A percentile compares a stretch with the other conserved stretches of the same genome.
Conservation (phyloP, 2,113 vertebrate species). For the Lanius collurio region DNA sequence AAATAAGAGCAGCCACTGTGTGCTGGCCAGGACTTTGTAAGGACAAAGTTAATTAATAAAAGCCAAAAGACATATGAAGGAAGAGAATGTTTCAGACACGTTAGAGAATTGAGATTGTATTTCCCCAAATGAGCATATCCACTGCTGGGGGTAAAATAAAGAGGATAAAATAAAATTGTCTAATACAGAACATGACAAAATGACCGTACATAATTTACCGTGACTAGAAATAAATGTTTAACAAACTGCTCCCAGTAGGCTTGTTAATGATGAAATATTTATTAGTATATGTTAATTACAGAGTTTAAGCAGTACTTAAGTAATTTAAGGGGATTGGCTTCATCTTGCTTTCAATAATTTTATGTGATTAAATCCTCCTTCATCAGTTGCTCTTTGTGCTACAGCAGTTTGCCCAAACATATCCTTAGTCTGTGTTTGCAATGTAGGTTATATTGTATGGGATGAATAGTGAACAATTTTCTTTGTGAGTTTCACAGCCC, state of each 20-base stretch:
- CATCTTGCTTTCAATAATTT: neutral
- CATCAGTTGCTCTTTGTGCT: neutral
- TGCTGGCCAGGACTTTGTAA: neutral
- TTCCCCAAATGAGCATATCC: neutral
- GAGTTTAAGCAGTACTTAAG: slow-evolving; percentile 21
- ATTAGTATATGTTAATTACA: slow-evolving; percentile 49
- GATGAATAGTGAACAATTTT: neutral
- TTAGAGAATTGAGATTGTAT: rapidly evolving
- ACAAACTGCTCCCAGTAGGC: slow-evolving; percentile 35
- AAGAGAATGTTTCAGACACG: neutral
- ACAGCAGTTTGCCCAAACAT: neutral
- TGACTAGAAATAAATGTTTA: slow-evolving; percentile 35
- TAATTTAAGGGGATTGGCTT: neutral
- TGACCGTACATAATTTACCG: rapidly evolving
- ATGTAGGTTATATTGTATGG: neutral
- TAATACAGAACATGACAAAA: neutral
- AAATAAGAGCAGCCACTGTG: neutral
- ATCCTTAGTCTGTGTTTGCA: neutral
- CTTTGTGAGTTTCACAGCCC: neutral
- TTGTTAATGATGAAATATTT: slow-evolving; percentile 56
- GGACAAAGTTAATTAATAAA: neutral
- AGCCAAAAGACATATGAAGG: neutral
- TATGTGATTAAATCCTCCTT: neutral
- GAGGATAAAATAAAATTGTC: neutral
- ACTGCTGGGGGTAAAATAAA: neutral